Conservation (phyloP, 2,888 invertebrate species). For the Caenorhabditis angaria region DNA sequence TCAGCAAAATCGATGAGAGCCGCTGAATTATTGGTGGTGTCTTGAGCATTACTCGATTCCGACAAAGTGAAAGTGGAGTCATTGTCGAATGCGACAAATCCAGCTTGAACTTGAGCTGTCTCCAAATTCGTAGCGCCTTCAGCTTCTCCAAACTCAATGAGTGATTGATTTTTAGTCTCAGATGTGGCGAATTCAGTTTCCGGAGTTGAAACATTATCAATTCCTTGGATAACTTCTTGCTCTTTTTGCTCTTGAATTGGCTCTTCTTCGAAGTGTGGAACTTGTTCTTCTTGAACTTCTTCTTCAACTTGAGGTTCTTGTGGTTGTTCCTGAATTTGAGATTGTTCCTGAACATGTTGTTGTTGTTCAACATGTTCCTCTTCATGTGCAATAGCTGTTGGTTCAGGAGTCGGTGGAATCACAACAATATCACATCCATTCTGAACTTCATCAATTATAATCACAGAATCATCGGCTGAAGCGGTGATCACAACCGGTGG, state of each 20-base stretch:
- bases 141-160: too few relatives aligned
- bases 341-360: too few relatives aligned
- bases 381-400: slow-evolving; percentile 19
- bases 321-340: too few relatives aligned
- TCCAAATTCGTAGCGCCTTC: not conserved
- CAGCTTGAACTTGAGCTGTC: not conserved
- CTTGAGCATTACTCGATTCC: not conserved
- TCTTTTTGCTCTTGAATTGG: not conserved
- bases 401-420: slow-evolving; percentile 41
- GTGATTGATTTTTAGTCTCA: not conserved
- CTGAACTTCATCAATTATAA: slow-evolving; percentile 1
- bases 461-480: slow-evolving; percentile 18
- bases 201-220: not conserved
- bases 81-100: too few relatives aligned
- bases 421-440: slow-evolving; percentile 22
- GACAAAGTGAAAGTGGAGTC: not conserved
- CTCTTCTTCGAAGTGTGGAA: not conserved
- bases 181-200: not conserved
- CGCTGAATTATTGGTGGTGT: not conserved
- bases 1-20: not conserved
- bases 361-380: slow-evolving; percentile 5
- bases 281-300: too few relatives aligned
- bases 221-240: not conserved
- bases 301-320: too few relatives aligned
- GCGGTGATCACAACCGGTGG: not conserved